A percentile compares a stretch with the other conserved stretches of the same genome.
Conservation (phyloP, 2,797 vertebrate species). For the Schizopygopsis malacanthus region DNA sequence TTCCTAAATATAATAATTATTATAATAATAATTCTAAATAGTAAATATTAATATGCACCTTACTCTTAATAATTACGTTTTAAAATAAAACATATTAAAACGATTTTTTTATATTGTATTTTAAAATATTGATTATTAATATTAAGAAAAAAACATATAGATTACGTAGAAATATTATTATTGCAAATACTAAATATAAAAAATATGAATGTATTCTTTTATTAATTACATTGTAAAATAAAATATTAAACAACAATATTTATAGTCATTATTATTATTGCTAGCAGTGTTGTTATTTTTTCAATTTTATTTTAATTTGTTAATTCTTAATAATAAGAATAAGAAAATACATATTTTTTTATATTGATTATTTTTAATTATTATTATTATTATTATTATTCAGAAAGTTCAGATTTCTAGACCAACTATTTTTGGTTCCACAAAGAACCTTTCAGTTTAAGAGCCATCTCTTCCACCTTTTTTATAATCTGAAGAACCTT, state of each 20-base stretch:
- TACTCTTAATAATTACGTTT: not conserved
- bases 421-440: too few species aligned
- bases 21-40: not conserved
- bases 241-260: not conserved
- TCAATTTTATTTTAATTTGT: not conserved
- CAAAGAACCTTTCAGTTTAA: too few species aligned
- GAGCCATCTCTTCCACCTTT: too few species aligned
- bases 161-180: not conserved
- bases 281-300: not conserved
- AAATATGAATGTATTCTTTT: too few species aligned
- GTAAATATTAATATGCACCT: not conserved
- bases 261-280: too few species aligned
- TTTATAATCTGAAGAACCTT: too few species aligned
- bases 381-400: not conserved
- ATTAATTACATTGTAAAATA: not conserved
- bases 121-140: not conserved
- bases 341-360: not conserved
- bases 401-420: not conserved
- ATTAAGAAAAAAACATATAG: not conserved
- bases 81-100: not conserved
- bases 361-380: not conserved
- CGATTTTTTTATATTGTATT: not conserved
- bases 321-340: not conserved
- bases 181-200: not conserved
- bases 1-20: not conserved